Percentiles rank a stretch among this genome's conserved stretches.
These are phyloP conservation scores for Andrena marginata DNA, from an alignment of 2,888 invertebrate species.

Conservation along the genomic window DNA sequence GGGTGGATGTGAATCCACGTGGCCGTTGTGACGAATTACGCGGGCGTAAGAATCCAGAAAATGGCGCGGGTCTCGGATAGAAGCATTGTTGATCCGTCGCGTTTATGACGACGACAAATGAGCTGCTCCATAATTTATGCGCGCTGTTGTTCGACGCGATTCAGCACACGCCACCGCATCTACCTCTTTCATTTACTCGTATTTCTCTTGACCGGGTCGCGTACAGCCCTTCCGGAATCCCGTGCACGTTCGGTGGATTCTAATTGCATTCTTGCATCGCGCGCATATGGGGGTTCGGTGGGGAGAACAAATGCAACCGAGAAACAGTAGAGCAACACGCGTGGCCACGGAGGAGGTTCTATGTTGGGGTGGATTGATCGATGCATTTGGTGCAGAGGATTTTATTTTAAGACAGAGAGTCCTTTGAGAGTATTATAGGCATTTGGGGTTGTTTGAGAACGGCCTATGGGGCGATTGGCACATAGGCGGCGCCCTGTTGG, in stretches of 20 bases:
- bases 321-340: no score
- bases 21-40: conserved; percentile 2
- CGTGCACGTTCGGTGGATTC: conserved; percentile 23
- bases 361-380: no score
- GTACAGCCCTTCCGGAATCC: neutral
- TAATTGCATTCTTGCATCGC: conserved; percentile 40
- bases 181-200: conserved; percentile 32
- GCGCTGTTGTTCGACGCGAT: conserved; percentile 1
- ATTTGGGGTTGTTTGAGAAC: no score
- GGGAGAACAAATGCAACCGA: neutral
- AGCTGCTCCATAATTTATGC: conserved; percentile 14
- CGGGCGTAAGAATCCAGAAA: conserved; percentile 5
- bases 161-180: conserved; percentile 12
- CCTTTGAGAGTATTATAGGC: no score
- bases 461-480: no score
- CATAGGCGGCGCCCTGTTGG: no score
- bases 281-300: neutral
- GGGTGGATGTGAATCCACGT: neutral
- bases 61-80: neutral
- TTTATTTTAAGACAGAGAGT: no score
- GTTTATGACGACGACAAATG: conserved; percentile 16
- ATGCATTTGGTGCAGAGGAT: no score
- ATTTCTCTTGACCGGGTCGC: neutral
- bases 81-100: conserved; percentile 23
- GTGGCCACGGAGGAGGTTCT: no score